Evolutionary conservation across 2,113 vertebrate genomes (phyloP), one percentile per base, ranked within the genome.

Genomic region (Empidonax alnorum): DNA sequence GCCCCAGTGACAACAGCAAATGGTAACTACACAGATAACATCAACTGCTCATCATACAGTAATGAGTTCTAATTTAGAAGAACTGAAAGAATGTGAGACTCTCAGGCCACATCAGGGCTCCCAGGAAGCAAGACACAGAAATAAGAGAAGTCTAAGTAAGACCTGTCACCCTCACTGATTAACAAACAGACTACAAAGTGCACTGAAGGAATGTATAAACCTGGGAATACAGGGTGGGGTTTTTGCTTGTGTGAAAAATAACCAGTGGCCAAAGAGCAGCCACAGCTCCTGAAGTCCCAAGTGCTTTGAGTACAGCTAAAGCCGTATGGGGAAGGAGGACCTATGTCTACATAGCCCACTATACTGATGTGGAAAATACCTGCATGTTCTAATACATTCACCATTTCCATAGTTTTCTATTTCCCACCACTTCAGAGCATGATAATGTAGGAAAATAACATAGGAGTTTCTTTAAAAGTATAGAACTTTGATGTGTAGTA

Each of bases 401-500:
- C 6, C 3, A 58, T 42, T 79, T 80, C 68, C 3, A 0, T 23
- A 37, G 24, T 37, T 81, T 87, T 55, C 35, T n/a, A 27, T 61
- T 71, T 81, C 39, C 61, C 33, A 37, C 24, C 35, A 78, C 25
- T 84, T 56, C 66, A 84, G 66, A 81, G 37, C 71, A 87, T 2
- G 4, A 20, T 50, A 89, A 82, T 15, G 25, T 16, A 62, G n/a
- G 37, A 86, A 92, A 84, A 77, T 22, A 55, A 71, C 2, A 8
- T 1, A 79, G 37, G 9, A 65, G 12, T 19, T 28, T 81, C 30
- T 83, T 69, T 31, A 76, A 22, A 84, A 56, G 22, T 41, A 49
- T 0, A 58, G 14, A 83, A 73, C 41, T 89, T 81, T 6, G 19
- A 73, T 0, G 2, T 7, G 8, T 10, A 37, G 21, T 96, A 99